phyloP scores from a whole-genome alignment of 2,113 vertebrate genomes.

The Festucalex cinctus region DNA sequence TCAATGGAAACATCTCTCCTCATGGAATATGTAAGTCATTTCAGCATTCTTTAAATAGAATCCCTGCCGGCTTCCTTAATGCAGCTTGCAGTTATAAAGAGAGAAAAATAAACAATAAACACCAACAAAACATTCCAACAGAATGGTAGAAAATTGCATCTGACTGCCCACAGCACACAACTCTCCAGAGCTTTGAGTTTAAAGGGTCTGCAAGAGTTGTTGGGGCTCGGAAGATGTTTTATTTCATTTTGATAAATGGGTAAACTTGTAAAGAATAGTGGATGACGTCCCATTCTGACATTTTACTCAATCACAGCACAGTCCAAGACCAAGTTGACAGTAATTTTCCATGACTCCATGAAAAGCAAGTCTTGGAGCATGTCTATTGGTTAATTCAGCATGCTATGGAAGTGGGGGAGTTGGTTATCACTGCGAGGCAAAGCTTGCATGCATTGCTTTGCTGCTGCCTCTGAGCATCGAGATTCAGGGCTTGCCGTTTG shows the following conservation, averaged over 20 bases:
- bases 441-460: constrained; percentile 62
- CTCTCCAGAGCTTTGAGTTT: constrained; percentile 1
- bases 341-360: constrained; percentile 76
- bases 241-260: constrained; percentile 43
- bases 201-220: constrained; percentile 23
- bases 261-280: constrained; percentile 73
- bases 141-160: constrained; percentile 36
- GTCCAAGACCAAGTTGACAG: constrained; percentile 61
- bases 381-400: constrained; percentile 50
- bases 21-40: not conserved
- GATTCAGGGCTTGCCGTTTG: constrained; percentile 13
- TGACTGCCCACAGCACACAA: constrained; percentile 19
- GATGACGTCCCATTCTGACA: constrained; percentile 12
- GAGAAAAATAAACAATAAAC: constrained; percentile 20
- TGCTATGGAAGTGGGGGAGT: constrained; percentile 45
- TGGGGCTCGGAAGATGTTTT: constrained; percentile 39
- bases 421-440: constrained; percentile 46
- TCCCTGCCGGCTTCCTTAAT: constrained; percentile 76
- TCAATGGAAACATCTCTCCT: too few relatives aligned
- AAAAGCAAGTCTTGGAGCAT: constrained; percentile 66
- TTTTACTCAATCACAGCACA: constrained; percentile 73
- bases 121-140: constrained; percentile 35
- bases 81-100: constrained; percentile 66
- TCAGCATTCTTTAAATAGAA: not conserved
- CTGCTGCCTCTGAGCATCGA: constrained; percentile 22